Evolutionary conservation across 30 jellyfish, hydroid and myxozoan genomes (phyloP).

Genomic region (Aurelia coerulea): DNA sequence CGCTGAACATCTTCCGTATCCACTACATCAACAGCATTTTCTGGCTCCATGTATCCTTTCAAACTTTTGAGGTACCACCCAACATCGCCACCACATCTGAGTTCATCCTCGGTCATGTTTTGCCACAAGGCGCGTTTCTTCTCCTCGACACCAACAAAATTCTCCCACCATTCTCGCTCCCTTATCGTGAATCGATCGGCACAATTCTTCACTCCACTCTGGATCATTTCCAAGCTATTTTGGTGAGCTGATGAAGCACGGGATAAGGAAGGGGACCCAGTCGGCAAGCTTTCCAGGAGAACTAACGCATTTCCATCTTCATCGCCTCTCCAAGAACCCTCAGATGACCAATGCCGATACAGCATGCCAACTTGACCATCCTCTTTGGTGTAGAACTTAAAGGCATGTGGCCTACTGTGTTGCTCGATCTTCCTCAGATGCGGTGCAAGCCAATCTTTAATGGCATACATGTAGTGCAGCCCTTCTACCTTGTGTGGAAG

Average conservation of each 20-base stretch:
- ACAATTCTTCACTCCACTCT: not conserved
- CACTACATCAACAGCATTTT: not conserved
- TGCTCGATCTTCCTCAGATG: not conserved
- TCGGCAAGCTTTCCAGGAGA: not conserved
- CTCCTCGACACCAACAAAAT: not conserved
- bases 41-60: not conserved
- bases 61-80: not conserved
- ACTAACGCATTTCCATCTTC: not conserved
- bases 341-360: conserved; percentile 13
- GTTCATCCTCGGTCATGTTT: not conserved
- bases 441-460: conserved; percentile 1
- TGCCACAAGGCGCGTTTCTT: not conserved
- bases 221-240: too few relatives aligned
- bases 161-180: conserved; percentile 7
- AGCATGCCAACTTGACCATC: not conserved
- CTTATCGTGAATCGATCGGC: not conserved
- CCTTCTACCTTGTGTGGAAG: not conserved
- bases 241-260: not conserved
- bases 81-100: not conserved
- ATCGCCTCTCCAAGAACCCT: not conserved
- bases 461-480: not conserved
- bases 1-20: not conserved
- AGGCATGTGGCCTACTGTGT: conserved; percentile 39
- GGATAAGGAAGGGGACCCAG: not conserved
- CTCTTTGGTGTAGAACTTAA: not conserved